phyloP scores from a whole-genome alignment of 2,797 vertebrate species.

The Chelonia mydas region DNA sequence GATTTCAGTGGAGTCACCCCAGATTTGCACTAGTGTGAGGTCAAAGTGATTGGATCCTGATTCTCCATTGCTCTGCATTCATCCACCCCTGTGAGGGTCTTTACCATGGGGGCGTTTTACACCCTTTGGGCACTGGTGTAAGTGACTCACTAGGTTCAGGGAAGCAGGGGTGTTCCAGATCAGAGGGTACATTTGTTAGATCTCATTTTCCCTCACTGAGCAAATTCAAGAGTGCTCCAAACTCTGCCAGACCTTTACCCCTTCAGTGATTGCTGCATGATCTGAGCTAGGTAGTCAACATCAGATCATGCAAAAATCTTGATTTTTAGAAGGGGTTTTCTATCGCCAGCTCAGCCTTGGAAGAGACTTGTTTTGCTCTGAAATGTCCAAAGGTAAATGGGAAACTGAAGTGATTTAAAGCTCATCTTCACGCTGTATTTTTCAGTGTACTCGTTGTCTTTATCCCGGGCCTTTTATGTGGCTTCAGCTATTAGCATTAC shows the following conservation, averaged over 20 bases:
- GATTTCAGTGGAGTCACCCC: neutral
- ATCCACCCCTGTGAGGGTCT: neutral
- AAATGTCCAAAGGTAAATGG: constrained; percentile 45
- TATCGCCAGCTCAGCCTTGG: neutral
- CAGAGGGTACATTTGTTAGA: rapidly evolving
- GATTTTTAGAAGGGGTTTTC: neutral
- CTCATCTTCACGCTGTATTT: constrained; percentile 57
- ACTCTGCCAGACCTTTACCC: neutral
- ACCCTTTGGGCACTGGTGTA: neutral
- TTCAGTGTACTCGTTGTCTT: constrained; percentile 65
- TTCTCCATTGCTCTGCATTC: neutral
- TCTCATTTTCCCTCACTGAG: neutral
- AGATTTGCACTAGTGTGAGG: neutral
- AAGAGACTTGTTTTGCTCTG: neutral
- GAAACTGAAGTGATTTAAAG: constrained; percentile 63
- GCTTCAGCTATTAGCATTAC: constrained; percentile 57
- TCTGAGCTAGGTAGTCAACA: rapidly evolving
- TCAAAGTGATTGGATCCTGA: neutral
- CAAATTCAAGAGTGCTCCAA: neutral
- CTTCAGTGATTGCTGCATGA: rapidly evolving
- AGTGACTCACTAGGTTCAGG: neutral
- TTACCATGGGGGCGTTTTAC: neutral
- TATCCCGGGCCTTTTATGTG: constrained; percentile 42
- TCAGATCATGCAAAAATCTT: neutral
- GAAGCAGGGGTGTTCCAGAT: too few relatives aligned